These are phyloP conservation scores for Clinocottus analis DNA, from an alignment of 2,113 vertebrate genomes.

Conservation along the genomic window DNA sequence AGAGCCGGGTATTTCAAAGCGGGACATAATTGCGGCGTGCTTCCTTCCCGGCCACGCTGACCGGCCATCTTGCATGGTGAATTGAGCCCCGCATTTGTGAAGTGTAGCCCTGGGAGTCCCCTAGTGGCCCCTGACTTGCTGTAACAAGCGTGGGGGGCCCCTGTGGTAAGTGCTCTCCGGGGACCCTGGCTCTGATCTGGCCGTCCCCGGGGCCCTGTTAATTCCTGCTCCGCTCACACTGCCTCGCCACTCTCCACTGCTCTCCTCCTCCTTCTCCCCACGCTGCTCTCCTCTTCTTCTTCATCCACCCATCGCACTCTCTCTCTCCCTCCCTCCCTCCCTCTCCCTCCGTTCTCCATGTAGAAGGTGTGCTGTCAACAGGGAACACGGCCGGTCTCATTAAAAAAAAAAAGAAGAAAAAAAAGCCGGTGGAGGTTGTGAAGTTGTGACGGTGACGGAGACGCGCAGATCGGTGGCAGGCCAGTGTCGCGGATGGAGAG, in stretches of 20 bases:
- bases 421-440: conserved; percentile 62
- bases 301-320: conserved; percentile 33
- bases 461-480: conserved; percentile 62
- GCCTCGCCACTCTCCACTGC: conserved; percentile 76
- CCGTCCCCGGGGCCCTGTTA: conserved; percentile 78
- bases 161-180: conserved; percentile 79
- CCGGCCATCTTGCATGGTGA: conserved; percentile 62
- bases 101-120: conserved; percentile 77
- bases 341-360: conserved; percentile 51
- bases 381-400: conserved; percentile 69
- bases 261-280: conserved; percentile 41
- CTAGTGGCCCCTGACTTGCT: conserved; percentile 79
- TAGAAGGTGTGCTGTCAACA: conserved; percentile 65
- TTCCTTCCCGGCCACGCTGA: conserved; percentile 64
- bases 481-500: conserved; percentile 46
- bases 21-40: conserved; percentile 68
- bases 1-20: conserved; percentile 57
- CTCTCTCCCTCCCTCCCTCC: conserved; percentile 12
- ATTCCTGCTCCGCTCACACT: conserved; percentile 79
- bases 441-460: conserved; percentile 59
- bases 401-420: too few relatives aligned
- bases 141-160: conserved; percentile 80
- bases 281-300: conserved; percentile 49
- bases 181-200: conserved; percentile 73
- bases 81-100: conserved; percentile 78